Percentiles rank a stretch among this genome's conserved stretches.
Evolutionary conservation across 2,797 vertebrate species (phyloP).

Genomic region (Philypnodon macrostomus): DNA sequence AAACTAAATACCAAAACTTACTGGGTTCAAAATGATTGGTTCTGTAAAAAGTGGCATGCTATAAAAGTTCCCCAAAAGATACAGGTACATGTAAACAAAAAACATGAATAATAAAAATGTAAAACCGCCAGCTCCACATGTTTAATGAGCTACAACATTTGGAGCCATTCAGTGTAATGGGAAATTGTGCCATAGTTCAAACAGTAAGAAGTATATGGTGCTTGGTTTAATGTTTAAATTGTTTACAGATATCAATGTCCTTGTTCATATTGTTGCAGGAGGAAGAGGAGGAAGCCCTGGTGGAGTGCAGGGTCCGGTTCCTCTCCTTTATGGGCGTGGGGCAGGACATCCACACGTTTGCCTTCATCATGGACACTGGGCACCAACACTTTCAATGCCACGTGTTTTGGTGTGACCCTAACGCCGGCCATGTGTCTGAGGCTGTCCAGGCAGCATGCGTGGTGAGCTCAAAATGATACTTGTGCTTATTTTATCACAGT

Average conservation of each 20-base stretch:
- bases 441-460: conserved; percentile 96
- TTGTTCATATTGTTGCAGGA: conserved; percentile 53
- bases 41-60: too few relatives aligned
- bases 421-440: conserved; percentile 91
- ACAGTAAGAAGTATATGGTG: background rate
- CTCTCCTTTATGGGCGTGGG: conserved; percentile 98
- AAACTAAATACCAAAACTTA: too few relatives aligned
- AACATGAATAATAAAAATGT: too few relatives aligned
- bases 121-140: too few relatives aligned
- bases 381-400: conserved; percentile 96
- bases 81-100: too few relatives aligned
- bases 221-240: conserved; percentile 1
- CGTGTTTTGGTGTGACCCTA: conserved; percentile 95
- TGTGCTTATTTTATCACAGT: too few relatives aligned
- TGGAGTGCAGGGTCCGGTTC: conserved; percentile 96
- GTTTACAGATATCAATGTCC: background rate
- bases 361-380: conserved; percentile 97
- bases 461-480: conserved; percentile 74
- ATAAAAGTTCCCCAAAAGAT: too few relatives aligned
- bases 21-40: too few relatives aligned
- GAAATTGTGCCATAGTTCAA: background rate
- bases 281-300: conserved; percentile 89
- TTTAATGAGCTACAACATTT: too few relatives aligned
- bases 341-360: conserved; percentile 90
- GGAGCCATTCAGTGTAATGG: background rate